Conservation (phyloP, 2,888 invertebrate genomes). For the Anagyrus pseudococci region DNA sequence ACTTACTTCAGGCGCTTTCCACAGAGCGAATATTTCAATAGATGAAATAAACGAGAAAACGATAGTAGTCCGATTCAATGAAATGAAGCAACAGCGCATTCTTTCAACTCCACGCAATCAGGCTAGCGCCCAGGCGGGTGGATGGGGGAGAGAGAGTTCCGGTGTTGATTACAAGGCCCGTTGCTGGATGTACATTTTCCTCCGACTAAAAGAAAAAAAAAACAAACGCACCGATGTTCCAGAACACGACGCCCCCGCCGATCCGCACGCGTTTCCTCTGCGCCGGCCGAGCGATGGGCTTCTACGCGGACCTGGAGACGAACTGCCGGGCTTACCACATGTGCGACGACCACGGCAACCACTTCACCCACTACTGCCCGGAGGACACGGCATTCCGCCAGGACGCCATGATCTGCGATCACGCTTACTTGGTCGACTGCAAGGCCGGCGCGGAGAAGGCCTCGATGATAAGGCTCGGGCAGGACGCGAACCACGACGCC, state of each 20-base stretch:
- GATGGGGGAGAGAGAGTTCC: background rate
- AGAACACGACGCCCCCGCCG: constrained; percentile 50
- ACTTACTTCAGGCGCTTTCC: background rate
- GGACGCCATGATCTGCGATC: constrained; percentile 55
- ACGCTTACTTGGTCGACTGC: constrained; percentile 55
- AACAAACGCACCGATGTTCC: constrained; percentile 19
- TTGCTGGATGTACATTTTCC: background rate
- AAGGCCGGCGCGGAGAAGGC: background rate
- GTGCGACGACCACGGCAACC: constrained; percentile 57
- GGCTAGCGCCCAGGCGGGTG: background rate
- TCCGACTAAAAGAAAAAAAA: background rate
- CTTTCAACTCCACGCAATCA: background rate
- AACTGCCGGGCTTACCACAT: constrained; percentile 55
- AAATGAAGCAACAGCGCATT: background rate
- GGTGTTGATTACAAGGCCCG: background rate
- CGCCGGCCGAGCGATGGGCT: constrained; percentile 47
- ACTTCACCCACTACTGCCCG: constrained; percentile 55
- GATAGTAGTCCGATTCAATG: background rate
- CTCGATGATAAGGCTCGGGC: background rate
- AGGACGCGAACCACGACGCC: constrained; percentile 22
- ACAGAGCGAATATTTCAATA: background rate
- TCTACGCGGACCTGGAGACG: constrained; percentile 51
- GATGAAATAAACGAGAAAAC: background rate
- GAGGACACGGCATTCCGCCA: constrained; percentile 56
- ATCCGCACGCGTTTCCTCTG: constrained; percentile 51